Evolutionary conservation across 2,113 vertebrate species (phyloP), one percentile per base, ranked within the genome.

Genomic region (Etheostoma spectabile): DNA sequence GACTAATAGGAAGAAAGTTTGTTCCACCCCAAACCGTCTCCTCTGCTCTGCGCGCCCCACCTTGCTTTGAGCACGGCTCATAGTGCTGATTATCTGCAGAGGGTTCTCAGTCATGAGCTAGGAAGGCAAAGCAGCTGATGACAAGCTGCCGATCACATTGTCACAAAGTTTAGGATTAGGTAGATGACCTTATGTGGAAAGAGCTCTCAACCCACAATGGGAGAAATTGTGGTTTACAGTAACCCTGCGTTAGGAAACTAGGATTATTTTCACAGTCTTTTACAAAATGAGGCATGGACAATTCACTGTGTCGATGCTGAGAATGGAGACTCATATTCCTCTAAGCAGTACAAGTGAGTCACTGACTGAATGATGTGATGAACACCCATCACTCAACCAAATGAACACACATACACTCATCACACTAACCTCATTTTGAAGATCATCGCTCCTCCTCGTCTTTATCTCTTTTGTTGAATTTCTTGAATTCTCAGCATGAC

Each of bases 361-460:
- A 89, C 66, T 81, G 84, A 91, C 89, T 87, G 84, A 82, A 89
- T 87, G n/a, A 76, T 83, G 74, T 55, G 64, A 72, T 55, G 66
- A 83, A 84, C 57, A 62, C 65, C 68, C 73, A 75, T 85, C 56
- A 42, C 82, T 84, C 75, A 80, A 74, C 52, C 77, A 83, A 79
- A 88, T 74, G 60, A 83, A 64, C 62, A 62, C 63, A 63, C 62
- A 57, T 49, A 42, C 77, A 84, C 64, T 78, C 64, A 46, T 74
- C 80, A 74, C 68, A 59, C 76, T 82, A 74, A 62, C 53, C 87
- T 89, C 70, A 80, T 86, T 86, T 70, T 35, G 13, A 62, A 62
- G 51, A 74, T 66, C 82, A 55, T 80, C 56, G 27, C 83, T 79
- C 71, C 35, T 80, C 68, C 48, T 82, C 61, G 3, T 86, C 77